Percentiles rank a stretch among this genome's conserved stretches.
Evolutionary conservation across 2,888 invertebrate genomes (phyloP).

Genomic region (Asteroscopus sphinx): DNA sequence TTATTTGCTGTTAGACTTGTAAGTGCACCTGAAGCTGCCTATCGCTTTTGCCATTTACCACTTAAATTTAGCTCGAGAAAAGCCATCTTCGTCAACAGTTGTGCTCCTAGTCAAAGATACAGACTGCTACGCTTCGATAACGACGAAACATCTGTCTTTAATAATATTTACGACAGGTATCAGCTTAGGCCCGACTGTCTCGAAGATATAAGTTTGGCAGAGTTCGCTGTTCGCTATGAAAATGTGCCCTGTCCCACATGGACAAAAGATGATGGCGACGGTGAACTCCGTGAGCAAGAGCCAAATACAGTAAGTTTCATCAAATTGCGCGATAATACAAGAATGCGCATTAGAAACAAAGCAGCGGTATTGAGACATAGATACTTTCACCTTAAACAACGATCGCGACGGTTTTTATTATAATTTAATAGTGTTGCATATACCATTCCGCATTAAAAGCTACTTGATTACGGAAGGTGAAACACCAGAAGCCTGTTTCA

Average conservation of each 20-base stretch:
- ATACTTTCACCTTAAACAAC: neutral
- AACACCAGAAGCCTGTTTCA: neutral
- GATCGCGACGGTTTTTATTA: neutral
- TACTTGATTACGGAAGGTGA: neutral
- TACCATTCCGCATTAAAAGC: neutral
- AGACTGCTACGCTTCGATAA: neutral
- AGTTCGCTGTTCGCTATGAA: conserved; percentile 1
- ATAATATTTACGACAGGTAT: neutral
- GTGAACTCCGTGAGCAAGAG: too few species aligned
- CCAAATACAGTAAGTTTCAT: neutral
- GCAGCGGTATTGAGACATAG: too few species aligned
- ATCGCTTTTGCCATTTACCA: neutral
- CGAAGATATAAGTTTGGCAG: neutral
- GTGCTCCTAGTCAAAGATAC: neutral
- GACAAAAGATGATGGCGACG: neutral
- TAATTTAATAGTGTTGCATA: neutral
- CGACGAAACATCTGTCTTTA: neutral
- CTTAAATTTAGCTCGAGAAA: neutral
- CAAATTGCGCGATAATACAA: too few species aligned
- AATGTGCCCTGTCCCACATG: neutral
- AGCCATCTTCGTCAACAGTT: neutral
- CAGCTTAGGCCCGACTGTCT: neutral
- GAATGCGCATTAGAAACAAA: too few species aligned
- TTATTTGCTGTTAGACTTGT: neutral
- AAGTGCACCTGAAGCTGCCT: conserved; percentile 1